These are phyloP conservation scores for Spisula subtruncata DNA, from an alignment of 2,888 invertebrate genomes.

Conservation along the genomic window DNA sequence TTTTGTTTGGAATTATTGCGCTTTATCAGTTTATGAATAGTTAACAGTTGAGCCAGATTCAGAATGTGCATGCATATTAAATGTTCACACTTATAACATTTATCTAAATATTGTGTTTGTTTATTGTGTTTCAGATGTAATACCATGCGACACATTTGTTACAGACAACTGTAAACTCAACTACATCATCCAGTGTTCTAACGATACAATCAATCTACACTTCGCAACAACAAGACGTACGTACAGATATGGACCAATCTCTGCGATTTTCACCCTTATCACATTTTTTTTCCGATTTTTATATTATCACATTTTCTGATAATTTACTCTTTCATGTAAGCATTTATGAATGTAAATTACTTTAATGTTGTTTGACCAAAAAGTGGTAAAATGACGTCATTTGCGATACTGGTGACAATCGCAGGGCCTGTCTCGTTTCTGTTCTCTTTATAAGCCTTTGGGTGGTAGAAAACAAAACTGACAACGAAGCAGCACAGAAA, in stretches of 20 bases:
- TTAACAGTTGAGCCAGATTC: too few species aligned
- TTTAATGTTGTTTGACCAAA: background rate
- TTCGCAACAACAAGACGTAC: constrained; percentile 62
- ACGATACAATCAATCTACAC: constrained; percentile 41
- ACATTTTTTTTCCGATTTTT: too few species aligned
- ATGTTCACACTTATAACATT: too few species aligned
- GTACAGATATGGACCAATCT: constrained; percentile 14
- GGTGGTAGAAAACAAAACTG: too few species aligned
- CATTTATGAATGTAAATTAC: background rate
- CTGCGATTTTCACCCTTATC: too few species aligned
- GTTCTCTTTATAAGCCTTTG: background rate
- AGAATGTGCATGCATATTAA: too few species aligned
- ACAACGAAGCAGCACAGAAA: too few species aligned
- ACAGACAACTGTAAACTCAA: constrained; percentile 51
- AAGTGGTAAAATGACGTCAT: too few species aligned
- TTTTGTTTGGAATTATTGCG: too few species aligned
- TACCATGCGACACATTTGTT: constrained; percentile 56
- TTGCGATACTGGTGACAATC: background rate
- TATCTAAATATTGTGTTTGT: too few species aligned
- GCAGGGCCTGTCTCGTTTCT: too few species aligned
- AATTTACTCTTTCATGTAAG: background rate
- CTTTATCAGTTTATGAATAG: too few species aligned
- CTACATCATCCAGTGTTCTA: constrained; percentile 57
- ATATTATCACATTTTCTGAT: background rate
- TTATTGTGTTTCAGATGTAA: constrained; percentile 40